Base-by-base conservation (phyloP, 1,140 invertebrate species). In the Octopus sinensis region DNA sequence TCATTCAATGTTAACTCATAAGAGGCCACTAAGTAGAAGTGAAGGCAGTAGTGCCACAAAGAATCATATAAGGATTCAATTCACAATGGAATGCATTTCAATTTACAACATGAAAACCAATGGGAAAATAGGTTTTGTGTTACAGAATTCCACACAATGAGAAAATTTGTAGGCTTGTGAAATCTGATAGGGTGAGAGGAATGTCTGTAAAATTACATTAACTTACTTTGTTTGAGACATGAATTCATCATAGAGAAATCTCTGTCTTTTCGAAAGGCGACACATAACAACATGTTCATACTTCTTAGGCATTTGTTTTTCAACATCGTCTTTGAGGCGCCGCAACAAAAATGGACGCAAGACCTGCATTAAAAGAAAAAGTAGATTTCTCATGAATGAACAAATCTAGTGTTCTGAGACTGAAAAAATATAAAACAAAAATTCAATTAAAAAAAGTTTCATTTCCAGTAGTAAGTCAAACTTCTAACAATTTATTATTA, bases 251-350 rank as follows among this genome's bases (percentile, higher is more conserved):
- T 99, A 99, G 4, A 99, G 93, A 92, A 94, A 99, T 83, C 98
- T 93, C 90, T 99, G 98, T 56, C 98, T 92, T 91, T 99, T 99
- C 4, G 98, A 98, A 83, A 99, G 92, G 75, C 96, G 93, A 91
- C 98, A 99, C 93, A 97, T 95, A 13, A 99, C 92, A 84, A 99
- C 94, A 92, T 99, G 98, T 90, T 99, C 98, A 92, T 96, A 98
- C 91, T 99, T 99, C 92, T 97, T 96, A 84, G 98, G 98, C 93
- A 99, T 94, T 92, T 99, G 98, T 90, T 99, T 98, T 91, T 99
- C 98, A 56, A 99, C 98, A 93, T 99, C 97, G 76, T 93, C 94
- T 92, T 99, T 99, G 80, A 99, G 92, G 83, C 98, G 93, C 83
- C 98, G 93, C 82, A 99, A 91, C 84, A 99, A 93, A 92, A 99